Evolutionary conservation across 2,113 vertebrate species (phyloP).

Genomic region (Melospiza melodia): DNA sequence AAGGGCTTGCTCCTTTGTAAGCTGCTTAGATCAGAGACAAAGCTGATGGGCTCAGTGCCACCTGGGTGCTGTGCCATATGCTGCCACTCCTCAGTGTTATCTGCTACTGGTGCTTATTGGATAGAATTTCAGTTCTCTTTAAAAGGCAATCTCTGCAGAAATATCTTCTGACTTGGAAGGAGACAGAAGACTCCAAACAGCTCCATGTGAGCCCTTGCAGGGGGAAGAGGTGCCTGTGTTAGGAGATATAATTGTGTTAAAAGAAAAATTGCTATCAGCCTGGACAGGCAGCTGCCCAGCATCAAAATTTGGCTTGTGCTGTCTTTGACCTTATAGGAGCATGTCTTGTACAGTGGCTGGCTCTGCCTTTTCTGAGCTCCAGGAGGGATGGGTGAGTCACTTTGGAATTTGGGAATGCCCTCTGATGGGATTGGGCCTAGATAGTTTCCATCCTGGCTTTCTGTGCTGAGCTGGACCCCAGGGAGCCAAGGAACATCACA

Average conservation of each 20-base stretch:
- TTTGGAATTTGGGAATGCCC: background rate
- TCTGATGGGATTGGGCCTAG: background rate
- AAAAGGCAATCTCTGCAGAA: background rate
- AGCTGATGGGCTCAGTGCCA: background rate
- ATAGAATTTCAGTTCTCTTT: rapidly evolving
- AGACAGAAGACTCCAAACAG: no score
- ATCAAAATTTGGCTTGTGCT: background rate
- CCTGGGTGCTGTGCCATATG: background rate
- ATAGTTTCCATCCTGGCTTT: background rate
- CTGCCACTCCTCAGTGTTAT: background rate
- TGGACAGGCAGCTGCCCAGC: background rate
- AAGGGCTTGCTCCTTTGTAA: background rate
- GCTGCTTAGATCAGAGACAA: background rate
- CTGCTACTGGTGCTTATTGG: background rate
- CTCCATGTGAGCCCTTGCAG: background rate
- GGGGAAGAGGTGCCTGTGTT: background rate
- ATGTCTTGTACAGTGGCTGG: background rate
- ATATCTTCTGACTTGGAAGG: rapidly evolving
- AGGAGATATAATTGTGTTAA: background rate
- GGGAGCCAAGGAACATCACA: background rate
- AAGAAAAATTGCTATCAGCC: background rate
- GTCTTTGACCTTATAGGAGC: background rate
- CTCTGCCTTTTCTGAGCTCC: background rate
- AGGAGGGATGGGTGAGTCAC: background rate
- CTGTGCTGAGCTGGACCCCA: background rate